These are phyloP conservation scores for Phrynosoma platyrhinos DNA, from an alignment of 2,113 vertebrate species.

Conservation along the genomic window DNA sequence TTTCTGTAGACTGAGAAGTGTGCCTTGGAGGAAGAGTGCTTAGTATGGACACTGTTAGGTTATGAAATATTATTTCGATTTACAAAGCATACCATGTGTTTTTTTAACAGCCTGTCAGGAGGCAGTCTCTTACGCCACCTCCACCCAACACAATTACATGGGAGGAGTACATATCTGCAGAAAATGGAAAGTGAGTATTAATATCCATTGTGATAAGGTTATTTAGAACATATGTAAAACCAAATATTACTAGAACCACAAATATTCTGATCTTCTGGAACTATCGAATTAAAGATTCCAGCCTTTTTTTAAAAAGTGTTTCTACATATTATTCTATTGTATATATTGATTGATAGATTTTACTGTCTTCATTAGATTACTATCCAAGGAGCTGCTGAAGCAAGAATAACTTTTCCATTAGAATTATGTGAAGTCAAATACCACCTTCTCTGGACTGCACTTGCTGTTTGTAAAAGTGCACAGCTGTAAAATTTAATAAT, in stretches of 20 bases:
- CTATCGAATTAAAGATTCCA: background rate
- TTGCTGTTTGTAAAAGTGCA: background rate
- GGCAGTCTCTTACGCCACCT: conserved; percentile 92
- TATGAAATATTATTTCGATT: background rate
- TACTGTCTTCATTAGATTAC: background rate
- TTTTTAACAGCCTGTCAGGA: conserved; percentile 84
- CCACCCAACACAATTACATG: conserved; percentile 94
- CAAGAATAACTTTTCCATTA: background rate
- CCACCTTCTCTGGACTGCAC: background rate
- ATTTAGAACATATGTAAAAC: background rate
- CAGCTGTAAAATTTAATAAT: background rate
- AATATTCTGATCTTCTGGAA: background rate
- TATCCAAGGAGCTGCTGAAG: background rate
- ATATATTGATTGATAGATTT: background rate
- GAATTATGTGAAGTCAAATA: background rate
- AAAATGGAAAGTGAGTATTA: conserved; percentile 91
- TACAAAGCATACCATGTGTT: background rate
- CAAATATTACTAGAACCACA: background rate
- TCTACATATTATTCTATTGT: background rate
- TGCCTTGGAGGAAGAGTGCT: background rate
- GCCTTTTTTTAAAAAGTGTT: background rate
- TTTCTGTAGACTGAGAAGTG: background rate
- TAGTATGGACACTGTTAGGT: background rate
- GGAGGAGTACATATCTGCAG: conserved; percentile 97
- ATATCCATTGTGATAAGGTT: fast-evolving